A percentile compares a stretch with the other conserved stretches of the same genome.
Conservation (phyloP, 1,140 invertebrate species). For the Drosophila melanogaster region DNA sequence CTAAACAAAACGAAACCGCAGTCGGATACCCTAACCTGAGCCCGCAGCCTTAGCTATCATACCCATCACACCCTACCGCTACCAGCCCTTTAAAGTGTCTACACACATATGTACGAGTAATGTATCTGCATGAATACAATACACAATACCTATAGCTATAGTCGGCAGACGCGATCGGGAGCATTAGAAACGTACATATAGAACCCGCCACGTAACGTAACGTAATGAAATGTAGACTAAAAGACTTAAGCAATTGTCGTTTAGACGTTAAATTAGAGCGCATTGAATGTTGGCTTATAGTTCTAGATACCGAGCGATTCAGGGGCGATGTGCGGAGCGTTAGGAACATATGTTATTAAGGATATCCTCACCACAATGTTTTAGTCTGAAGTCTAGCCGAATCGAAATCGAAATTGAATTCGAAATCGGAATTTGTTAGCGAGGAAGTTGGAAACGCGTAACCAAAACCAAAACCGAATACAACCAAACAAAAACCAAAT, state of each 20-base stretch:
- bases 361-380: conserved; percentile 51
- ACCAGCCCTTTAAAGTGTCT: conserved; percentile 21
- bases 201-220: conserved; percentile 32
- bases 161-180: conserved; percentile 6
- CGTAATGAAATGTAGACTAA: conserved; percentile 77
- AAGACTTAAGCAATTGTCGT: conserved; percentile 84
- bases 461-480: conserved; percentile 17
- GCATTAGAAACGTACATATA: neutral
- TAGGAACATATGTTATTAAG: conserved; percentile 30
- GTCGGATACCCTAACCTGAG: conserved; percentile 21
- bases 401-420: conserved; percentile 27
- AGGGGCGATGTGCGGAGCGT: conserved; percentile 38
- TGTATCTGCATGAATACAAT: conserved; percentile 10
- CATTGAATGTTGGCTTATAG: conserved; percentile 83
- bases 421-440: conserved; percentile 30
- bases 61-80: conserved; percentile 22
- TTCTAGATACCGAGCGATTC: conserved; percentile 48
- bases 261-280: conserved; percentile 84
- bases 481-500: conserved; percentile 12
- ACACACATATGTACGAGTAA: neutral
- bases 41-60: conserved; percentile 43
- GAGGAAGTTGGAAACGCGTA: conserved; percentile 27
- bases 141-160: conserved; percentile 26
- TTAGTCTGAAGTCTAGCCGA: conserved; percentile 63
- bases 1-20: conserved; percentile 11